A percentile compares a stretch with the other conserved stretches of the same genome.
These are phyloP conservation scores for Galbula dea DNA, from an alignment of 2,113 vertebrate species.

Conservation along the genomic window DNA sequence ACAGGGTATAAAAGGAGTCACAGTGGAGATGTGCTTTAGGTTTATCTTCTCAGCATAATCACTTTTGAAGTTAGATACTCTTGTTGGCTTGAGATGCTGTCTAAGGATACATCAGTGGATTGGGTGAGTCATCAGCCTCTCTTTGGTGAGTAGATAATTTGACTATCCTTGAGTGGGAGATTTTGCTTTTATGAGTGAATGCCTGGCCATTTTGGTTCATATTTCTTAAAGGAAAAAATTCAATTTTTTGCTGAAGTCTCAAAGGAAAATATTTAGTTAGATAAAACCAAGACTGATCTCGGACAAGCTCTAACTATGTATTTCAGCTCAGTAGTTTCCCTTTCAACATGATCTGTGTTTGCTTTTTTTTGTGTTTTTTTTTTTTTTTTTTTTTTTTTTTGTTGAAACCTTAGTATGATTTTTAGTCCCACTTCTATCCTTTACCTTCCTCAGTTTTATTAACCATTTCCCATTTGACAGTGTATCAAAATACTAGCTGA, in stretches of 20 bases:
- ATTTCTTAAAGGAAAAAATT: not conserved
- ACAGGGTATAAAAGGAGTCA: too few species aligned
- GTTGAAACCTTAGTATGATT: not conserved
- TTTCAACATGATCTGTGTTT: not conserved
- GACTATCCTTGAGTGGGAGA: too few species aligned
- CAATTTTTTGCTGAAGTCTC: not conserved
- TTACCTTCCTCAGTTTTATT: not conserved
- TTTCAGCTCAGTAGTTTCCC: not conserved
- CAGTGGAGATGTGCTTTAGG: too few species aligned
- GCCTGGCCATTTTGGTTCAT: not conserved
- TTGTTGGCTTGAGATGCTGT: too few species aligned
- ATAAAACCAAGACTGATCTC: not conserved
- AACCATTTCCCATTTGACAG: not conserved
- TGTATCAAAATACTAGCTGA: not conserved
- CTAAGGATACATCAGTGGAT: too few species aligned
- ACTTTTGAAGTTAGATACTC: too few species aligned
- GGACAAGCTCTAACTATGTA: not conserved
- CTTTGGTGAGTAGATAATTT: too few species aligned
- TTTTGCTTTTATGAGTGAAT: too few species aligned
- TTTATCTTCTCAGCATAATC: too few species aligned
- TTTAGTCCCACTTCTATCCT: not conserved
- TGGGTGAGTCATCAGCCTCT: too few species aligned
- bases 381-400: too few species aligned
- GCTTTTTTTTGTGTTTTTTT: not conserved
- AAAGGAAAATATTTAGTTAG: conserved; percentile 3